Conservation (phyloP, 2,113 vertebrate species). For the Ammodramus savannarum region DNA sequence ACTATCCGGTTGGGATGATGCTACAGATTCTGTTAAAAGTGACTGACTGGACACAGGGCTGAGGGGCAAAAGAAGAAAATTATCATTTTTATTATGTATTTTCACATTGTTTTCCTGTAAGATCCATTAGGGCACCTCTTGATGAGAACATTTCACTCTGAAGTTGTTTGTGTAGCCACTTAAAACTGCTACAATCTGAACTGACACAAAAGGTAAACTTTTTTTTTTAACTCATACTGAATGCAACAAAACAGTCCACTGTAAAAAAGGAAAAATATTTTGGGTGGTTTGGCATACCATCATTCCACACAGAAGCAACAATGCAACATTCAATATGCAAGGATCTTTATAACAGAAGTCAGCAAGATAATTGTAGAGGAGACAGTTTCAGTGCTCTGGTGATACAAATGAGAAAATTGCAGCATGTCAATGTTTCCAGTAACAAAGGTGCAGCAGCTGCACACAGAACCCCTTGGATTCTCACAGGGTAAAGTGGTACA, state of each 20-base stretch:
- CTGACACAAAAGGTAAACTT: background rate
- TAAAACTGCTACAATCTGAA: background rate
- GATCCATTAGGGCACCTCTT: background rate
- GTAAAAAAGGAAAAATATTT: background rate
- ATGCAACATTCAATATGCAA: background rate
- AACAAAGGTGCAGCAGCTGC: constrained; percentile 6
- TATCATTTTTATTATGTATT: background rate
- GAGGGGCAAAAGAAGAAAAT: background rate
- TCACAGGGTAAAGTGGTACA: background rate
- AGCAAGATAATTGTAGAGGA: constrained; percentile 12
- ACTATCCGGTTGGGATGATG: constrained; percentile 75
- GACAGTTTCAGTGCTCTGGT: background rate
- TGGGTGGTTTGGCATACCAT: background rate
- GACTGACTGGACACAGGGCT: constrained; percentile 78
- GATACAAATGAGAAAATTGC: background rate
- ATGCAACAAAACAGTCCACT: background rate
- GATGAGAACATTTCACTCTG: background rate
- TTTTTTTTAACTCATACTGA: background rate
- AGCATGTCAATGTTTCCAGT: background rate
- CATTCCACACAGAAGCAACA: background rate
- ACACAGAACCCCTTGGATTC: background rate
- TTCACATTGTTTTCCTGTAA: background rate
- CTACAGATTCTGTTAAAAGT: constrained; percentile 76
- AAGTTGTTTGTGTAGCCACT: background rate
- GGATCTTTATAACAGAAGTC: background rate